Conservation (phyloP, 2,797 vertebrate species). For the Prionace glauca region DNA sequence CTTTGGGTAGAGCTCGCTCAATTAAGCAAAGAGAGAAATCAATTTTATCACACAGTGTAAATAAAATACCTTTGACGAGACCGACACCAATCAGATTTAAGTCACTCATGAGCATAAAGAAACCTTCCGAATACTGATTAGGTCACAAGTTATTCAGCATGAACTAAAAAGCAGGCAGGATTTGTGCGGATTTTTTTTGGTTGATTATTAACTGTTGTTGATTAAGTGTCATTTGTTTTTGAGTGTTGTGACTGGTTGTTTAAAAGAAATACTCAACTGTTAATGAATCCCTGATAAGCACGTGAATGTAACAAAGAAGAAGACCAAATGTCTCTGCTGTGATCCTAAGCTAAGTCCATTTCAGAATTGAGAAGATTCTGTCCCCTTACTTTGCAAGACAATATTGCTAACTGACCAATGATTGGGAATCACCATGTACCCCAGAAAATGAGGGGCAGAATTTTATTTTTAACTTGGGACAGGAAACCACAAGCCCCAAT, state of each 20-base stretch:
- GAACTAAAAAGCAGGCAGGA: background rate
- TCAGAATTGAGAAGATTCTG: background rate
- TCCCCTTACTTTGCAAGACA: background rate
- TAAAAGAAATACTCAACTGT: background rate
- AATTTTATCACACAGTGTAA: no score
- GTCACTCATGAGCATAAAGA: no score
- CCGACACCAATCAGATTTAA: no score
- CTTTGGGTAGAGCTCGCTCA: no score
- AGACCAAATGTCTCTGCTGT: background rate
- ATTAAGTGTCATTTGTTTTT: background rate
- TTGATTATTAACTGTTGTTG: background rate
- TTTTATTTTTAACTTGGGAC: background rate
- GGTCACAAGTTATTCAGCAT: no score
- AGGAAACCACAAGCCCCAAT: background rate
- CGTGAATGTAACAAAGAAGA: background rate
- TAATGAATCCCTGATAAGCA: background rate
- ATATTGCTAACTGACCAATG: background rate
- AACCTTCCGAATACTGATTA: no score
- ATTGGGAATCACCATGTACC: background rate
- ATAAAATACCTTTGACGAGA: no score
- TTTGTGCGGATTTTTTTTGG: background rate
- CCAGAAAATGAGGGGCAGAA: background rate
- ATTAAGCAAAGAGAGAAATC: no score
- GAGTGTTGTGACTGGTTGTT: background rate
- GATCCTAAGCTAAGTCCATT: background rate